Base-by-base conservation (phyloP, 1,140 invertebrate species). In the Drosophila nasuta region DNA sequence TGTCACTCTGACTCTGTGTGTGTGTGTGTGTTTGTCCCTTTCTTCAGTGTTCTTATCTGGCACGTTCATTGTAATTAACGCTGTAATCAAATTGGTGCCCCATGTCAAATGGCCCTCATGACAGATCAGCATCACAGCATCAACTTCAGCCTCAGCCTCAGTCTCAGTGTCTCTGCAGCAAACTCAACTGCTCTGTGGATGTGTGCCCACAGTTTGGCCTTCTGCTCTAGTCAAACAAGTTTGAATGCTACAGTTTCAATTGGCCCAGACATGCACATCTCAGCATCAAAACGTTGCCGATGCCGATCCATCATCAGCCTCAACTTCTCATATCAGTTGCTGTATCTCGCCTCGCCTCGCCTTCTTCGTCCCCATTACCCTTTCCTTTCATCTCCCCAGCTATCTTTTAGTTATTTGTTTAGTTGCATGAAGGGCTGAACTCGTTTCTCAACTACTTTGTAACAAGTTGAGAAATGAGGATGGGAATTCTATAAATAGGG, bases 41-140 rank as follows among this genome's bases (percentile, higher is more conserved):
- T 54, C 28, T 7, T 6, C 25, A 20, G 17, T 15, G 35, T 45
- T 56, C 68, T 33, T 57, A 46, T 52, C 41, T 45, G 45, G 43
- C 48, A 57, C 51, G 54, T 60, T 74, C 66, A 56, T 68, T 83
- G 83, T 83, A 87, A 87, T 87, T 87, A 87, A 88, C 82, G 83
- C 83, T 78, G 87, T 81, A 79, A 82, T 87, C 83, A 79, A 87
- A 87, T 86, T 68, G 57, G 25, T 70, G 68, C 62, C 79, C 71
- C 75, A 77, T 83, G 81, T 81, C 81, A 83, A 73, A 64, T 69
- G 76, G 49, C 63, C 67, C 60, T 30, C 58, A 56, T 46, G 64
- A 68, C 69, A 79, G 68, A 67, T 63, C 77, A 67, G 63, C 77
- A 15, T 5, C 73, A 48, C 57, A 59, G 38, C 45, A 46, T 20